Conservation (phyloP, 2,113 vertebrate species). For the Shinisaurus crocodilurus region DNA sequence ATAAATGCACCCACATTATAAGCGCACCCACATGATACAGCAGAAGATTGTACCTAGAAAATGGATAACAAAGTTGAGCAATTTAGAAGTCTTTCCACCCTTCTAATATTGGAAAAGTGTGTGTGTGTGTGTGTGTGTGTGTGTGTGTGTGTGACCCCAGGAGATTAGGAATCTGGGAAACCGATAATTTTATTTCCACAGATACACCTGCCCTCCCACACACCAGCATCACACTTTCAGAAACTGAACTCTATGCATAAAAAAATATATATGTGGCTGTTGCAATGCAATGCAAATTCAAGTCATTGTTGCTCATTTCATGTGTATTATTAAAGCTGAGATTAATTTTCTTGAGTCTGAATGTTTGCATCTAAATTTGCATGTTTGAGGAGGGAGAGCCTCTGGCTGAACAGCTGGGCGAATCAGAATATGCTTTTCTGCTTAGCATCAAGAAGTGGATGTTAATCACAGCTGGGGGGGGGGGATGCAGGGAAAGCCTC, state of each 20-base stretch:
- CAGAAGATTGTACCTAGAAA: conserved; percentile 56
- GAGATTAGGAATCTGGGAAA: too few species aligned
- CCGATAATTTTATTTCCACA: background rate
- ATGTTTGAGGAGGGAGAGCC: background rate
- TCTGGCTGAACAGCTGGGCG: background rate
- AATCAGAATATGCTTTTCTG: too few species aligned
- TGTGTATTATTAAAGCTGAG: background rate
- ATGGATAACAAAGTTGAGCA: conserved; percentile 26
- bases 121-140: background rate
- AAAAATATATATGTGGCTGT: background rate
- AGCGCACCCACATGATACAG: conserved; percentile 50
- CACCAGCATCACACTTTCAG: background rate
- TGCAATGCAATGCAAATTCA: background rate
- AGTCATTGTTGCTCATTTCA: background rate
- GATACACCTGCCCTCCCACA: background rate
- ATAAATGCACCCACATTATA: conserved; percentile 45
- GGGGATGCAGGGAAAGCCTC: background rate
- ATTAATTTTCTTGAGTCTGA: background rate
- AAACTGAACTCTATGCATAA: background rate
- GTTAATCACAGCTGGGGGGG: background rate
- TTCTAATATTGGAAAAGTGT: conserved; percentile 8
- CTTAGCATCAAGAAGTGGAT: background rate
- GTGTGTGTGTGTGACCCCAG: background rate
- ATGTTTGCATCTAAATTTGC: background rate
- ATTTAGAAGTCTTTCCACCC: conserved; percentile 49